phyloP scores from a whole-genome alignment of 2,888 invertebrate genomes.

The Stenoptilia bipunctidactyla region DNA sequence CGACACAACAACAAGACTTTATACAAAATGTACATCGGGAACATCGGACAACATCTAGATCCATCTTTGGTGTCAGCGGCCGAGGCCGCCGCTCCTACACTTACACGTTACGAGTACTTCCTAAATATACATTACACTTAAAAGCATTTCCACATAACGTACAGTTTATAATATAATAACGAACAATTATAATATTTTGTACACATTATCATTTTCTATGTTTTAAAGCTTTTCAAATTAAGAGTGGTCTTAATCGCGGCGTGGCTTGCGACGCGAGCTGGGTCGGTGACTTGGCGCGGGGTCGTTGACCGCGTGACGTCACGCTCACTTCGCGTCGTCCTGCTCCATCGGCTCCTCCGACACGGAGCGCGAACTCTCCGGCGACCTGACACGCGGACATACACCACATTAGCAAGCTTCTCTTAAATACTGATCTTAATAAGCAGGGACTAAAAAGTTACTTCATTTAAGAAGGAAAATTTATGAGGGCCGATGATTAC shows the following conservation, averaged over 20 bases:
- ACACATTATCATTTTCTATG: slow-evolving; percentile 45
- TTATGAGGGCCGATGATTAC: too few relatives aligned
- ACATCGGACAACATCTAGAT: too few relatives aligned
- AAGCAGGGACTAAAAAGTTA: too few relatives aligned
- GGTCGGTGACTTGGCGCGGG: slow-evolving; percentile 2
- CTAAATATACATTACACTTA: slow-evolving; percentile 16
- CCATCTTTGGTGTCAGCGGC: too few relatives aligned
- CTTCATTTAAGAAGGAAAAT: too few relatives aligned
- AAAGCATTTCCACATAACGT: too few relatives aligned
- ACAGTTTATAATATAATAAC: slow-evolving; percentile 24
- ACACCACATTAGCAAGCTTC: too few relatives aligned
- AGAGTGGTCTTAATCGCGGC: slow-evolving; percentile 33
- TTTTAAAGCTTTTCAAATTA: slow-evolving; percentile 62
- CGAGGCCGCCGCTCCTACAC: too few relatives aligned
- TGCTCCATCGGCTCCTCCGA: slow-evolving; percentile 89
- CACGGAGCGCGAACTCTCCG: slow-evolving; percentile 77
- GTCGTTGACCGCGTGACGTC: neutral
- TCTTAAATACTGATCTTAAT: too few relatives aligned
- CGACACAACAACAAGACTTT: neutral
- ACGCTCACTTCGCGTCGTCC: slow-evolving; percentile 80
- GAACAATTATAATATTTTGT: slow-evolving; percentile 34
- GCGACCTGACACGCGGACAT: too few relatives aligned
- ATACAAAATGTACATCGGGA: neutral
- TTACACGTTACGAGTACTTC: too few relatives aligned
- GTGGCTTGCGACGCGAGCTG: slow-evolving; percentile 8